phyloP scores from a whole-genome alignment of 2,888 invertebrate species.

The Leucophenga maculata region DNA sequence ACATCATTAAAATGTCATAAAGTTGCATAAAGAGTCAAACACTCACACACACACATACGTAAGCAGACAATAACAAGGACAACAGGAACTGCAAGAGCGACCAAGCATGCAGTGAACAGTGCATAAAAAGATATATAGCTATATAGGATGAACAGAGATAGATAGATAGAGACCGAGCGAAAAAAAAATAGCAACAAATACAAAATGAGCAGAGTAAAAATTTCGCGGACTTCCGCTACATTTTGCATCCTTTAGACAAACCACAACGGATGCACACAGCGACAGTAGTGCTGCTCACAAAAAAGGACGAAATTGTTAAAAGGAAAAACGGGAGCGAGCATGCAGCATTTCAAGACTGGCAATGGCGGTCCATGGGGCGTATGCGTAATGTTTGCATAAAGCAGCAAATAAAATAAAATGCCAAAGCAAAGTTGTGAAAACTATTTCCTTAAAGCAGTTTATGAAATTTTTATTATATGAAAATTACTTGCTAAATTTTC shows the following conservation, averaged over 20 bases:
- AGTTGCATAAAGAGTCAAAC: conserved; percentile 35
- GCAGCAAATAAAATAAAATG: conserved; percentile 41
- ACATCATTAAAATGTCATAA: conserved; percentile 62
- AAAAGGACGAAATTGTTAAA: background rate
- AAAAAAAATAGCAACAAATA: background rate
- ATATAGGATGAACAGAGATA: background rate
- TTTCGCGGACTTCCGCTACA: conserved; percentile 60
- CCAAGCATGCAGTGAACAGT: conserved; percentile 6
- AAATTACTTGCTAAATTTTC: conserved; percentile 24
- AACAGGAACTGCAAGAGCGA: conserved; percentile 1
- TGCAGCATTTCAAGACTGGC: background rate
- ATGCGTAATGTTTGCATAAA: conserved; percentile 10
- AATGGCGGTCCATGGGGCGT: background rate
- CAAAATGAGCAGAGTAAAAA: conserved; percentile 57
- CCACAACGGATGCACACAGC: conserved; percentile 53
- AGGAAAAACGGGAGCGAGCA: background rate
- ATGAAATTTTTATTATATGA: conserved; percentile 44
- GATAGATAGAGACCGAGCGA: background rate
- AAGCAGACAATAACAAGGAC: conserved; percentile 2
- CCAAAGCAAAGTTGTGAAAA: conserved; percentile 51
- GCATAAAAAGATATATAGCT: background rate
- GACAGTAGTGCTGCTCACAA: conserved; percentile 21
- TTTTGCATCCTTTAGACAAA: conserved; percentile 59
- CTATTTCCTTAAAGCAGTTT: conserved; percentile 47
- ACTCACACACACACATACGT: conserved; percentile 16